phyloP scores from a whole-genome alignment of 2,797 vertebrate genomes.

The Xerus rutilus region DNA sequence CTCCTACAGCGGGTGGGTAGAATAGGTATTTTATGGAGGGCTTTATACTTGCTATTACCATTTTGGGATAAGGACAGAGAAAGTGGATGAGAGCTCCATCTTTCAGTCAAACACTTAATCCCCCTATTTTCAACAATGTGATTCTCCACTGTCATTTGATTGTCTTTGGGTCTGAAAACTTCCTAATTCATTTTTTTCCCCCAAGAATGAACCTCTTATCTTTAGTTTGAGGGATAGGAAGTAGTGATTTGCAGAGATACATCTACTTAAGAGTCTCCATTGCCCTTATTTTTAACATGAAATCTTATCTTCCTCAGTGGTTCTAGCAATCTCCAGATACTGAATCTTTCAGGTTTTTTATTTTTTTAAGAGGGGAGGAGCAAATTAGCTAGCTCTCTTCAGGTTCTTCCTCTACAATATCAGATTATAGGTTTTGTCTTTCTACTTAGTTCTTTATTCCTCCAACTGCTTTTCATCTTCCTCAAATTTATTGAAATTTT shows the following conservation, averaged over 20 bases:
- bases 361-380: not conserved
- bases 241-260: not conserved
- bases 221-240: not conserved
- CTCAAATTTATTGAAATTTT: conserved; percentile 7
- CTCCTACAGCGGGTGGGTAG: not conserved
- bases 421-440: not conserved
- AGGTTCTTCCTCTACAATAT: not conserved
- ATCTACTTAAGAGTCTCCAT: not conserved
- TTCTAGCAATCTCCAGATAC: not conserved
- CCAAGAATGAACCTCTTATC: not conserved
- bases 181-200: not conserved
- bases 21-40: not conserved
- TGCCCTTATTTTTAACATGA: not conserved
- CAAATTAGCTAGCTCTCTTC: not conserved
- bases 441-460: not conserved
- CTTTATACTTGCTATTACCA: not conserved
- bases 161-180: not conserved
- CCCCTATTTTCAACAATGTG: not conserved
- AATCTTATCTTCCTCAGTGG: not conserved
- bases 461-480: not conserved
- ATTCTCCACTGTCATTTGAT: not conserved
- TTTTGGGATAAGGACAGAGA: not conserved
- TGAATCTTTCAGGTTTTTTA: not conserved
- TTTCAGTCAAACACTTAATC: not conserved
- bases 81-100: not conserved